Evolutionary conservation across 2,113 vertebrate species (phyloP), one percentile per base, ranked within the genome.

Genomic region (Cyrtonyx montezumae): DNA sequence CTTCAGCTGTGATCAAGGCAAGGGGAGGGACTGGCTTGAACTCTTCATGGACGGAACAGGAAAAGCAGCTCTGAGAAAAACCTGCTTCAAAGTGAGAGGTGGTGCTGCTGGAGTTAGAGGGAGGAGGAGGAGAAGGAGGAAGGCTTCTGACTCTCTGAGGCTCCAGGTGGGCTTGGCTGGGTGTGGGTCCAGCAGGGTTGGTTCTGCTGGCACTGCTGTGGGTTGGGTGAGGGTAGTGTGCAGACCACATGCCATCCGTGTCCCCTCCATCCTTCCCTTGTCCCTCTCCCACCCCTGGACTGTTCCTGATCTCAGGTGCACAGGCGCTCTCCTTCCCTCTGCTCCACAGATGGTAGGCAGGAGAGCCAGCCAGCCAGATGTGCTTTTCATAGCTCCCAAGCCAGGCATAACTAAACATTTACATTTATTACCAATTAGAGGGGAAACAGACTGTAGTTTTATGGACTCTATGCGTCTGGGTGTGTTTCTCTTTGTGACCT

Each of bases 391-490:
- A 65, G 98, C 97, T 98, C 98, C 97, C 98, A 87, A 98, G 97
- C 96, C 97, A 97, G 97, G 97, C 97, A 96, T 98, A 98, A 98
- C 98, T 97, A 98, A 98, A 98, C 98, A 98, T 98, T 98, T 98
- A 98, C 98, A 98, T 98, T 98, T 98, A 98, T 98, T 98, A 98
- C 98, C 98, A 97, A 98, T 98, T 98, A 98, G 97, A 97, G 88
- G 96, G 95, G 96, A 97, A 97, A 97, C 97, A 97, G 97, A 97
- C 97, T 97, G 97, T 96, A 96, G 97, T 97, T 98, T 98, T 98
- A 98, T 97, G 97, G 88, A 97, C 96, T 98, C 92, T 85, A 92
- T 97, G 93, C 93, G 97, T 87, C 96, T 97, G 93, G 93, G 88
- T 97, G 21, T 95, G 95, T 97, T 97, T 98, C 89, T 91, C 91